Conservation (phyloP, 1,140 invertebrate genomes). For the Propsilocerus akamusi region DNA sequence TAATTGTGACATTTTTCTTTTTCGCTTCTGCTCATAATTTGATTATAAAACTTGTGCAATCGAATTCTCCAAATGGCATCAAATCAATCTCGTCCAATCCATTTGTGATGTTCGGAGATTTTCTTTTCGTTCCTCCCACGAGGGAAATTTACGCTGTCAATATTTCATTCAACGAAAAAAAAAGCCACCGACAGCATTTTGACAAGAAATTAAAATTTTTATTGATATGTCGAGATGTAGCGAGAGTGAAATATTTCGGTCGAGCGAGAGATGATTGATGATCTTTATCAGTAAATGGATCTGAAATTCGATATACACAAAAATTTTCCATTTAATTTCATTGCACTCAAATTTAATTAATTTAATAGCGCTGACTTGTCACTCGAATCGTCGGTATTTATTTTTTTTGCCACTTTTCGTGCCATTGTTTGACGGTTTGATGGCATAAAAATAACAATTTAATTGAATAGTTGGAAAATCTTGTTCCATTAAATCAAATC, state of each 20-base stretch:
- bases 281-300: not conserved
- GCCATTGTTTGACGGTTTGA: not conserved
- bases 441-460: too few relatives aligned
- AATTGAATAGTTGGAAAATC: not conserved
- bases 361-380: not conserved
- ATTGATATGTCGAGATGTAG: not conserved
- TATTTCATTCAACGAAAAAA: too few relatives aligned
- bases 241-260: too few relatives aligned
- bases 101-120: too few relatives aligned
- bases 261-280: not conserved
- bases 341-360: not conserved
- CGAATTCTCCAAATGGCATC: not conserved
- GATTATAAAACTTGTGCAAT: too few relatives aligned
- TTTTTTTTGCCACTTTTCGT: too few relatives aligned
- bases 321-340: too few relatives aligned
- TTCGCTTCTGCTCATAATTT: not conserved
- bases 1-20: too few relatives aligned
- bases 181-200: not conserved
- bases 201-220: slow-evolving; percentile 3
- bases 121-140: too few relatives aligned
- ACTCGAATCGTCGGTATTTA: too few relatives aligned
- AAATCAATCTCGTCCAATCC: not conserved
- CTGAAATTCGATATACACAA: too few relatives aligned
- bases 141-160: too few relatives aligned
- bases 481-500: slow-evolving; percentile 4